Evolutionary conservation across 2,797 vertebrate genomes (phyloP).

Genomic region (Coregonus ussuriensis): DNA sequence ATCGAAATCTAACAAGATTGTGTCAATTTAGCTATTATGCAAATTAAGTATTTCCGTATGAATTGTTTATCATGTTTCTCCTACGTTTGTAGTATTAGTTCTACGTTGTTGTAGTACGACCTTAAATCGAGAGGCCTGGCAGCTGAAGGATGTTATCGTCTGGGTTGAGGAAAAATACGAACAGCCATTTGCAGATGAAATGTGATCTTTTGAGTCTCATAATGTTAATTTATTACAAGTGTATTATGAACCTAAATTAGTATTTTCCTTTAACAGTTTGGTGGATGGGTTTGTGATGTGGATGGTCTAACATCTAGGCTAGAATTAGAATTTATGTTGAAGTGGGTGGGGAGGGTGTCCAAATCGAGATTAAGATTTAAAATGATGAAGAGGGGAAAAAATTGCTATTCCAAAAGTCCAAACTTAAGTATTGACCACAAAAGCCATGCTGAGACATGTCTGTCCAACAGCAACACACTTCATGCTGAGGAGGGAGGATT

Average conservation of each 20-base stretch:
- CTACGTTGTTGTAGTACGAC: conserved; percentile 65
- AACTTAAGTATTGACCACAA: background rate
- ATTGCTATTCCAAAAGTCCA: background rate
- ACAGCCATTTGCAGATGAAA: background rate
- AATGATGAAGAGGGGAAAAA: too few relatives aligned
- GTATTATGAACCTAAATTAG: background rate
- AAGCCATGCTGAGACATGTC: background rate
- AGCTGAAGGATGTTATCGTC: conserved; percentile 17
- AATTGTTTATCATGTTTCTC: background rate
- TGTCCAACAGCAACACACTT: background rate
- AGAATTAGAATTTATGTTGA: too few relatives aligned
- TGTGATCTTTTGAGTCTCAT: background rate
- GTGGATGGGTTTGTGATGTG: background rate
- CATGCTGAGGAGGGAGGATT: background rate
- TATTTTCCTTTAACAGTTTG: background rate
- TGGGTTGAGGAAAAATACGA: conserved; percentile 16
- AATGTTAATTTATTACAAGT: background rate
- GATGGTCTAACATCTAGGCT: background rate
- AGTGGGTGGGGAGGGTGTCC: too few relatives aligned
- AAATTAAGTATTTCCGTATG: background rate
- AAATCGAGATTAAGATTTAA: too few relatives aligned
- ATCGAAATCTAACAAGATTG: background rate
- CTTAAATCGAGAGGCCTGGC: conserved; percentile 67
- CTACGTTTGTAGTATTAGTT: conserved; percentile 3
- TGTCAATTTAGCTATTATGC: accelerated